Evolutionary conservation across 2,888 invertebrate species (phyloP).

Genomic region (Teinopalpus imperialis): DNA sequence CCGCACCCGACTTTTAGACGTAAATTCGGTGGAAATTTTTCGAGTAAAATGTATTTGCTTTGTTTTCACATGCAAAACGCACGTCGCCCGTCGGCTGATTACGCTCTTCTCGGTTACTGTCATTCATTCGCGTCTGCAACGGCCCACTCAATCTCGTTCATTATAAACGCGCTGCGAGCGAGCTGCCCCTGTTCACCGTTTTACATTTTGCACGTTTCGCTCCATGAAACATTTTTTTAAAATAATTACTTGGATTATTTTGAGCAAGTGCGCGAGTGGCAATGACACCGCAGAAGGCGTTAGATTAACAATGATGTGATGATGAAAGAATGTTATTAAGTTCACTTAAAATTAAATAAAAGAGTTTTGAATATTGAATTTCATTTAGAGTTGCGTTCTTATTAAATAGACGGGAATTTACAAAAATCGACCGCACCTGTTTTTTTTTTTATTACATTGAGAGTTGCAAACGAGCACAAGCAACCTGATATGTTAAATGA

Average conservation of each 20-base stretch:
- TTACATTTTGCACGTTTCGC: conserved; percentile 66
- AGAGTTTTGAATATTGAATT: too few species aligned
- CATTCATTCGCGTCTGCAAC: conserved; percentile 74
- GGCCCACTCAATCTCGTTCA: conserved; percentile 77
- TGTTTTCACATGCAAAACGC: conserved; percentile 66
- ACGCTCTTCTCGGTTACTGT: conserved; percentile 64
- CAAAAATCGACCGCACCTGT: too few species aligned
- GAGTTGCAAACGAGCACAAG: too few species aligned
- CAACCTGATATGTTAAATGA: too few species aligned
- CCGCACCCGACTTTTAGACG: conserved; percentile 27
- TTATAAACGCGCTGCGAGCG: conserved; percentile 68
- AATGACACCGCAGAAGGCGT: not conserved
- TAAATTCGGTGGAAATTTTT: conserved; percentile 46
- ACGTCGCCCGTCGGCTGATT: conserved; percentile 69
- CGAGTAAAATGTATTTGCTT: conserved; percentile 55
- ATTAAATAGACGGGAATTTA: too few species aligned
- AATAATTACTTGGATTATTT: conserved; percentile 53
- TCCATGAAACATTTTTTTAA: conserved; percentile 58
- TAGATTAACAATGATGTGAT: not conserved
- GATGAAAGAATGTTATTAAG: too few species aligned
- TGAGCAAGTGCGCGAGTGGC: conserved; percentile 6
- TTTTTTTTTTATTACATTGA: too few species aligned
- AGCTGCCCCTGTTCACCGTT: conserved; percentile 52
- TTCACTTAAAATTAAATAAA: too few species aligned
- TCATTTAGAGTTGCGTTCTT: too few species aligned